phyloP scores from a whole-genome alignment of 1,140 invertebrate genomes.

The Heliothis subflexa region DNA sequence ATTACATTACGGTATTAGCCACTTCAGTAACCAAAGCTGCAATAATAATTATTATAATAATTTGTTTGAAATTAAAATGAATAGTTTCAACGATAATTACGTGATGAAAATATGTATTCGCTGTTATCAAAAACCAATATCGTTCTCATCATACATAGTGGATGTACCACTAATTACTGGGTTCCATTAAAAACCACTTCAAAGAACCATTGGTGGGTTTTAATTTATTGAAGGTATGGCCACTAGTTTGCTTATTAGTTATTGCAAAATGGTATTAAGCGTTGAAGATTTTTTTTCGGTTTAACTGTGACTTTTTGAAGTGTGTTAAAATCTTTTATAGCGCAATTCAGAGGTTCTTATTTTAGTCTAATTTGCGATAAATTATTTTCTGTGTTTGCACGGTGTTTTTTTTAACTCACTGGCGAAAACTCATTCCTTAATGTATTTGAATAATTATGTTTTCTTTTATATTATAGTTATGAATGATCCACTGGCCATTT shows the following conservation, averaged over 20 bases:
- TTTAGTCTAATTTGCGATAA: too few relatives aligned
- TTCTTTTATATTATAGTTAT: neutral
- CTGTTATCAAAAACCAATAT: slow-evolving; percentile 36
- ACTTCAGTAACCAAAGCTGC: too few relatives aligned
- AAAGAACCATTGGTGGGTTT: slow-evolving; percentile 4
- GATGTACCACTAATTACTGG: slow-evolving; percentile 1
- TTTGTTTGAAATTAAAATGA: neutral
- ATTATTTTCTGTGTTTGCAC: too few relatives aligned
- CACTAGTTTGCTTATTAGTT: slow-evolving; percentile 9
- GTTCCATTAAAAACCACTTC: slow-evolving; percentile 19
- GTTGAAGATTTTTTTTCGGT: neutral
- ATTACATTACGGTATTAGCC: too few relatives aligned
- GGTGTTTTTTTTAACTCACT: too few relatives aligned
- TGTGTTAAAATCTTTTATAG: too few relatives aligned
- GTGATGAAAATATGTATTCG: slow-evolving; percentile 1
- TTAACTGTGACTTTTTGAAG: neutral
- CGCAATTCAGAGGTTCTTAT: too few relatives aligned
- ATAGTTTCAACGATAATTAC: neutral
- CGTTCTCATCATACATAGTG: neutral
- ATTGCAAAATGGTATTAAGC: neutral
- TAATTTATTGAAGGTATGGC: slow-evolving; percentile 7
- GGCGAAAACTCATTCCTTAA: too few relatives aligned
- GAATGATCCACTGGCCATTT: too few relatives aligned
- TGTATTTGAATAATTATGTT: too few relatives aligned
- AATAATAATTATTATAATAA: neutral